phyloP scores from a whole-genome alignment of 2,113 vertebrate genomes.

The Irena cyanogastra region DNA sequence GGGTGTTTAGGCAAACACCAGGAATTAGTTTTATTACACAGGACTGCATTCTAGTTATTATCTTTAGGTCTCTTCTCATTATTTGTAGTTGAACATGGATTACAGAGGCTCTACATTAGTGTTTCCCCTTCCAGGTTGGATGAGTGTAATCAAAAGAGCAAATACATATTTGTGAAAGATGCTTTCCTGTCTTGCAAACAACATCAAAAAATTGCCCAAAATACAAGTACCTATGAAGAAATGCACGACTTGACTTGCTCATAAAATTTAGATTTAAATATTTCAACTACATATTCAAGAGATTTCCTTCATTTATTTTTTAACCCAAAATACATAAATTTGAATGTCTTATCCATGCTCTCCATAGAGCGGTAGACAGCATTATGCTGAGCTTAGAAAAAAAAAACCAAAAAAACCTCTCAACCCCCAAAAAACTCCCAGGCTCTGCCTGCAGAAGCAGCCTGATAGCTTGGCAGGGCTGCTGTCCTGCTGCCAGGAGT shows the following conservation, averaged over 20 bases:
- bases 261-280: not conserved
- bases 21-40: not conserved
- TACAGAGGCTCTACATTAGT: not conserved
- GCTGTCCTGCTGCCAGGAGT: not conserved
- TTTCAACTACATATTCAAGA: not conserved
- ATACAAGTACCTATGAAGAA: not conserved
- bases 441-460: not conserved
- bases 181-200: not conserved
- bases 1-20: not conserved
- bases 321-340: rapidly evolving
- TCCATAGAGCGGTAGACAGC: not conserved
- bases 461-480: not conserved
- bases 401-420: not conserved
- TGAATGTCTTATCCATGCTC: not conserved
- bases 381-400: not conserved
- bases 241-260: not conserved
- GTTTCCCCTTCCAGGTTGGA: not conserved
- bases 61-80: not conserved
- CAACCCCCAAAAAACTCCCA: not conserved
- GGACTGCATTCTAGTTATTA: not conserved
- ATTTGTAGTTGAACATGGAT: not conserved
- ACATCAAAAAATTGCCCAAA: not conserved
- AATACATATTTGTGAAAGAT: not conserved
- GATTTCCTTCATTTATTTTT: not conserved
- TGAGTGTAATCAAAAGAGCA: not conserved